Base-by-base conservation (phyloP, 2,113 vertebrate species). In the Acanthisitta chloris region DNA sequence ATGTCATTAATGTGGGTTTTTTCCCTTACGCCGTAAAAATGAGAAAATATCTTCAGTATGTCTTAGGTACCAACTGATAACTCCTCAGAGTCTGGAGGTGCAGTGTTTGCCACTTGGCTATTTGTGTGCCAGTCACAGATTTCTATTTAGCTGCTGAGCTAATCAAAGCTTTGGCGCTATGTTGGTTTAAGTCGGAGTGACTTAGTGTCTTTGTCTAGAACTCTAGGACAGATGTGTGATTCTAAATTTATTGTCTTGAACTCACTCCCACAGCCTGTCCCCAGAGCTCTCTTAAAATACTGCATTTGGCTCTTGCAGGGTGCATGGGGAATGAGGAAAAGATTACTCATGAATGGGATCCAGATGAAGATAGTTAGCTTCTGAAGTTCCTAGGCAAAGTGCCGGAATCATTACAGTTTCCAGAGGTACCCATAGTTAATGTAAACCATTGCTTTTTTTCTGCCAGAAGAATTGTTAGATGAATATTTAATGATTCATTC, bases 381-480 rank as follows among this genome's bases (percentile, higher is more conserved):
- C 62, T 73, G 57, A 92, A 78, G 76, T 64, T 82, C 88, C 55
- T 84, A 77, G 88, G 95, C 82, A 25, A 83, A 88, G 36, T 78
- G 77, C 83, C 95, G 90, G 72, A 70, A 81, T 86, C 43, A 31
- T 74, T 81, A 38, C 43, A 64, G 23, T 81, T 94, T 90, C 89
- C 73, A 54, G 55, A 81, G 54, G 36, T 77, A 54, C 42, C 54
- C 4, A 0, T 7, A 73, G n/a, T 80, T 83, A 86, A 86, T 83
- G 77, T 58, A 81, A 93, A 5, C 38, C 46, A 10, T 81, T 0
- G 10, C 23, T 28, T 90, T 88, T 88, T 90, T 90, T 25, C 58
- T 86, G 92, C 82, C 82, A 83, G 40, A 62, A 82, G n/a, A 70
- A 40, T 81, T 94, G 59, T 88, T 72, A 74, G 76, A 48, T 94